Evolutionary conservation across 2,113 vertebrate species (phyloP), one percentile per base, ranked within the genome.

Genomic region (Elaphurus davidianus): DNA sequence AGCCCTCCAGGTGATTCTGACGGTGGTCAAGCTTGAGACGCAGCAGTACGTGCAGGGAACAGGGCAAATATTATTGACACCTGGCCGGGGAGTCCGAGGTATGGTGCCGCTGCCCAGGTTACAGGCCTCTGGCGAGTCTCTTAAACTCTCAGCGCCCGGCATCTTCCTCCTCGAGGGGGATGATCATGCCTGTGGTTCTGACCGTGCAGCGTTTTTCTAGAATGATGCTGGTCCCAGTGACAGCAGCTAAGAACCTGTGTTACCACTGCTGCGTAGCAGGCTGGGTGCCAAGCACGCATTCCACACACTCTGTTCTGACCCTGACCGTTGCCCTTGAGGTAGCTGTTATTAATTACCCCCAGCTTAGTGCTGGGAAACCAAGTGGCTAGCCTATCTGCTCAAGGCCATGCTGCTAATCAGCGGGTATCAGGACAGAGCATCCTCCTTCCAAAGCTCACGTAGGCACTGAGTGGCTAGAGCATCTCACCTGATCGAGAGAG

Each of bases 71-170:
- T 19, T 8, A 40, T 13, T 33, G 1, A 1, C 57, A 0, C 9
- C 2, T 23, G 47, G 23, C 16, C 1, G 30, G 27, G 55, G 40
- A 33, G 62, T 33, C 14, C 1, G 21, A 62, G 30, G 47, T 8
- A 3, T 0, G 16, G 28, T 6, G 5, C 52, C 7, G 0, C 50
- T 10, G 25, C 47, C n/a, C 5, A 0, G 11, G 10, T 55, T 40
- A 25, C 0, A 0, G 36, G 23, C 36, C 17, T 17, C 4, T 0
- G 1, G 14, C 76, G 14, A 40, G 52, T 45, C 86, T 36, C 25
- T n/a, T 19, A 7, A 43, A 79, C 17, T 54, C 62, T 74, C 12
- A 1, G 1, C 13, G 2, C 57, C 64, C 21, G 13, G 62, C 82
- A n/a, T 5, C 28, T 54, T 76, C 57, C 28, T 67, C 13, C 30